A percentile compares a stretch with the other conserved stretches of the same genome.
These are phyloP conservation scores for Montifringilla adamsi DNA, from an alignment of 2,113 vertebrate species.

Conservation along the genomic window DNA sequence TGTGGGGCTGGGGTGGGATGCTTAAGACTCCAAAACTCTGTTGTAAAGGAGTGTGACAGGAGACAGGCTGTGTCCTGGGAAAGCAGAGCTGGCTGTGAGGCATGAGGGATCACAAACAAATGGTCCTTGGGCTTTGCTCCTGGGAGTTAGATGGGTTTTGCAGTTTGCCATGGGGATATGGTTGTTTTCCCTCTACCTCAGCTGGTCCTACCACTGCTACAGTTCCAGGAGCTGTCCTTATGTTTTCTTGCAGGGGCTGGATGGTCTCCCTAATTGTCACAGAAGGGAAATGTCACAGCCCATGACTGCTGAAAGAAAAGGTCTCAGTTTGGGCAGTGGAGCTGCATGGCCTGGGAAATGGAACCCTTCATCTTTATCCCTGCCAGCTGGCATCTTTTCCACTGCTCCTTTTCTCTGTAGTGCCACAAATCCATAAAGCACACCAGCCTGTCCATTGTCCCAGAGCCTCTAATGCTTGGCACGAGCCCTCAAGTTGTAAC, in stretches of 20 bases:
- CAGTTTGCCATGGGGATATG: not conserved
- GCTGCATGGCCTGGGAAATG: not conserved
- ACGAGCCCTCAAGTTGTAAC: accelerated
- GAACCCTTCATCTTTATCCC: not conserved
- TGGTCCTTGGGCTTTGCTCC: not conserved
- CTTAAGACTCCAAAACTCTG: not conserved
- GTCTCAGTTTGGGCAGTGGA: not conserved
- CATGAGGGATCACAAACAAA: not conserved
- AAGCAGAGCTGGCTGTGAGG: not conserved
- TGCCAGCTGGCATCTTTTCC: not conserved
- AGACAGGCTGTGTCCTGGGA: not conserved
- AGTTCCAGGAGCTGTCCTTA: not conserved
- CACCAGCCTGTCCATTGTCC: not conserved
- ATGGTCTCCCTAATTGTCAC: not conserved
- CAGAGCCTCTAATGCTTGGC: not conserved
- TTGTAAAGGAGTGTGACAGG: not conserved
- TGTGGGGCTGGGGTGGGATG: accelerated
- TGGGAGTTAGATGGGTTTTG: not conserved
- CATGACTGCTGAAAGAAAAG: not conserved
- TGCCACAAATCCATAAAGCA: not conserved
- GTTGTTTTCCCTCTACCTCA: not conserved
- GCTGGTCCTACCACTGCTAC: not conserved
- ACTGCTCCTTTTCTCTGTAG: not conserved
- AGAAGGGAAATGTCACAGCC: not conserved
- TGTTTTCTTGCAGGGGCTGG: not conserved